Evolutionary conservation across 2,113 vertebrate genomes (phyloP), one percentile per base, ranked within the genome.

Genomic region (Dasypus novemcinctus): DNA sequence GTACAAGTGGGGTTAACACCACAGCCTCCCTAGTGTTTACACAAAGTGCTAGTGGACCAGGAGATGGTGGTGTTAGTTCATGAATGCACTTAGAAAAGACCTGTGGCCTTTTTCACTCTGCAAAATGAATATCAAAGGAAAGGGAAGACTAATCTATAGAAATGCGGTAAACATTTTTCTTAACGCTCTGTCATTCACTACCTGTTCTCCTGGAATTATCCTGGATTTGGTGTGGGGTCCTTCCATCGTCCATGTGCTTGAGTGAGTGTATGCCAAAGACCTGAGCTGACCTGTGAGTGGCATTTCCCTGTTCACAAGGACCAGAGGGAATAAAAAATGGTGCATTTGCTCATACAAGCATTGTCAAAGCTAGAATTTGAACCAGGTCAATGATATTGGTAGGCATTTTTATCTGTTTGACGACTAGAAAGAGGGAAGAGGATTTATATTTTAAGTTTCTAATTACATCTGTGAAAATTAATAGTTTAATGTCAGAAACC

Each of bases 371-470:
- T 33, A 69, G 49, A 3, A 20, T 87, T 81, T 84, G 81, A 95
- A 83, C 79, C 23, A 61, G 25, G 59, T 79, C 18, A 59, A 18
- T 66, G 71, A 57, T 93, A 92, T 69, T 31, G 23, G 54, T 69
- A 79, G 57, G 2, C 14, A 49, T 92, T 83, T 94, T 80, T 27
- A 71, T 74, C 74, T 66, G 38, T 78, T 79, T 75, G 36, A 87
- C 14, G 74, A 54, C 46, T 36, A 89, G 61, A 78, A 72, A 90
- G 21, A 59, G 54, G 86, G 89, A 87, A n/a, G 4, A 81, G 18
- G 69, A 49, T 54, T 29, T 95, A 84, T 87, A 41, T 17, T 93
- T 87, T 84, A 87, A n/a, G 21, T 31, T 61, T 96, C 15, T 41
- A 74, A 64, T 13, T 9, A 38, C 20, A 69, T 64, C 23, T 78